These are phyloP conservation scores for Bolinopsis microptera DNA, from an alignment of 37 sponge, comb jelly and placozoan species.

Conservation along the genomic window DNA sequence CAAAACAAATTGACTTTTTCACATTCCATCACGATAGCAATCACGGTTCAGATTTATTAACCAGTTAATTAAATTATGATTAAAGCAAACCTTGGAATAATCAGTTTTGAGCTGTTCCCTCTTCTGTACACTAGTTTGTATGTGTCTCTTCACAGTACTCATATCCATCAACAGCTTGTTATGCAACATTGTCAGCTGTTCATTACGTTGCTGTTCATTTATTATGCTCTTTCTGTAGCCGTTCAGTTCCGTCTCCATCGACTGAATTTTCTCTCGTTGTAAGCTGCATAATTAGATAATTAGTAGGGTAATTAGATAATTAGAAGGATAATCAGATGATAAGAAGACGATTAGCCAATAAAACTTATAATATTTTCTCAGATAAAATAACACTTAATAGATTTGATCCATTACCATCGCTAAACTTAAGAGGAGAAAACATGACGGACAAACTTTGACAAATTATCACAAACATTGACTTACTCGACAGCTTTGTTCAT, in stretches of 20 bases:
- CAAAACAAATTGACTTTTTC: too few species aligned
- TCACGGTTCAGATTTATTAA: too few species aligned
- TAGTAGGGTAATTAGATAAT: too few species aligned
- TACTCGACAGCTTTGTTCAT: constrained; percentile 85
- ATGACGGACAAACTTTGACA: too few species aligned
- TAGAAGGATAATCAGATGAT: not conserved
- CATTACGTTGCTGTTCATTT: constrained; percentile 90
- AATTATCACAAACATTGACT: too few species aligned
- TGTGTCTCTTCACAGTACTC: constrained; percentile 79
- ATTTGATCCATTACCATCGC: too few species aligned
- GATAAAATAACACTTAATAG: too few species aligned
- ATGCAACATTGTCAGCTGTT: constrained; percentile 82
- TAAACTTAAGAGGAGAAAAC: too few species aligned
- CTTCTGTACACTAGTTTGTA: constrained; percentile 72
- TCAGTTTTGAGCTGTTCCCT: constrained; percentile 80
- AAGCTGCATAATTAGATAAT: constrained; percentile 47
- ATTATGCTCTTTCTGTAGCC: constrained; percentile 84
- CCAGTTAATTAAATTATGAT: too few species aligned
- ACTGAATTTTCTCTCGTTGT: constrained; percentile 76
- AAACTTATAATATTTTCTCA: too few species aligned
- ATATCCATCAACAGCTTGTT: constrained; percentile 78
- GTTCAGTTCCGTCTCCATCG: constrained; percentile 84
- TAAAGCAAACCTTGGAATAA: constrained; percentile 86
- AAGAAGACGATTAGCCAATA: too few species aligned
- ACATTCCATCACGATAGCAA: too few species aligned